Conservation (phyloP, 1,140 invertebrate genomes). For the Drosophila athabasca region DNA sequence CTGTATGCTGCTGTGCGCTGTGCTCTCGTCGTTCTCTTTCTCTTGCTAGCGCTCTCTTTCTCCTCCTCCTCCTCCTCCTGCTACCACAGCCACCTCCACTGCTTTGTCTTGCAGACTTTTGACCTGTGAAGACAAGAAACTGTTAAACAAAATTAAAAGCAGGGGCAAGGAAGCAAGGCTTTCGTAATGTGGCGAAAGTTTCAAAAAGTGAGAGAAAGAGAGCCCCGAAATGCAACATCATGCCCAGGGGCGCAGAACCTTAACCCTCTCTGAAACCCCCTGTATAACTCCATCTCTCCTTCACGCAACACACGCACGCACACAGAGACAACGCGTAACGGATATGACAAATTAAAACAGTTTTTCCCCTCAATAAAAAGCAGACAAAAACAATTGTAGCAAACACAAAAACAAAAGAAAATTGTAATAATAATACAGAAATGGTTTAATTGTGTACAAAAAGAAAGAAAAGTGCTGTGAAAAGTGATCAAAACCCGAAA, state of each 20-base stretch:
- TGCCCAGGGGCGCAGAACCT: conserved; percentile 17
- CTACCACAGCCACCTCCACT: conserved; percentile 30
- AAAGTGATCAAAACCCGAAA: conserved; percentile 2
- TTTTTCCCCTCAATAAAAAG: conserved; percentile 57
- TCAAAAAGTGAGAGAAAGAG: background rate
- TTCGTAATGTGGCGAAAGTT: conserved; percentile 80
- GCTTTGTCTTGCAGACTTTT: conserved; percentile 68
- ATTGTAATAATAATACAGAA: conserved; percentile 19
- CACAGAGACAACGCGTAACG: conserved; percentile 53
- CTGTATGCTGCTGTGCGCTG: conserved; percentile 29
- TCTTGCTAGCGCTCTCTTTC: conserved; percentile 3
- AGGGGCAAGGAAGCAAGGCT: conserved; percentile 18
- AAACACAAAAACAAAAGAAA: conserved; percentile 23
- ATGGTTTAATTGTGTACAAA: conserved; percentile 3
- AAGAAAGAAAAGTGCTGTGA: conserved; percentile 24
- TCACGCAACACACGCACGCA: conserved; percentile 9
- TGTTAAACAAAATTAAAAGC: conserved; percentile 31
- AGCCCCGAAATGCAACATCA: conserved; percentile 56
- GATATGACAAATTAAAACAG: conserved; percentile 71
- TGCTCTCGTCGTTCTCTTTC: conserved; percentile 25
- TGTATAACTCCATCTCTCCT: conserved; percentile 8
- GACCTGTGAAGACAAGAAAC: conserved; percentile 63
- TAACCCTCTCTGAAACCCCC: background rate
- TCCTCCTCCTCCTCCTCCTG: background rate
- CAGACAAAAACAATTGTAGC: conserved; percentile 23